Conservation (phyloP, 2,113 vertebrate species). For the Phyllopteryx taeniolatus region DNA sequence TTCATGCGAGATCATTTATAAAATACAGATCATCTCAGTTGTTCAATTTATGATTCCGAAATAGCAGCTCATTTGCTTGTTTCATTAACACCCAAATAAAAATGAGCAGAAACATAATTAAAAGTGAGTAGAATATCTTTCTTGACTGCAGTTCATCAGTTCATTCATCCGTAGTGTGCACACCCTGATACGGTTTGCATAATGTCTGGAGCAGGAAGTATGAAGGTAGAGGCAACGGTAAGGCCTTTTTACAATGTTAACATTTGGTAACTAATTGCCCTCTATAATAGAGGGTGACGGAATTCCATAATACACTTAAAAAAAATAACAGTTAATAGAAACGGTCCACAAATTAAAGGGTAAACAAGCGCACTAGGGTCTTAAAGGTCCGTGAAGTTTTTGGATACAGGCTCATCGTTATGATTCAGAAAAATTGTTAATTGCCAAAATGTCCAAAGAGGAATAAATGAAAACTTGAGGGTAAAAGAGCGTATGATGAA, state of each 20-base stretch:
- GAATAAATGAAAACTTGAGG: background rate
- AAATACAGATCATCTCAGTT: background rate
- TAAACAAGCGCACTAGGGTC: background rate
- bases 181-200: conserved; percentile 28
- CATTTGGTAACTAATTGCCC: background rate
- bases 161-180: conserved; percentile 33
- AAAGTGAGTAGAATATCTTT: background rate
- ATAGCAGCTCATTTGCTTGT: background rate
- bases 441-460: background rate
- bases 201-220: conserved; percentile 39
- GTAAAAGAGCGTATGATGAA: conserved; percentile 4
- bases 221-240: conserved; percentile 3
- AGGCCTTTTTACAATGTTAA: background rate
- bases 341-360: background rate
- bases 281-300: background rate
- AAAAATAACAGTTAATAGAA: background rate
- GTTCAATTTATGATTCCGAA: background rate
- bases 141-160: conserved; percentile 8
- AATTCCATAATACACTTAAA: background rate
- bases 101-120: background rate
- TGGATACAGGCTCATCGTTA: background rate
- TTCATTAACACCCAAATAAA: background rate
- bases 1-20: background rate
- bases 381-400: background rate
- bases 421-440: background rate